Conservation (phyloP, 2,888 invertebrate genomes). For the Cotesia congregata region DNA sequence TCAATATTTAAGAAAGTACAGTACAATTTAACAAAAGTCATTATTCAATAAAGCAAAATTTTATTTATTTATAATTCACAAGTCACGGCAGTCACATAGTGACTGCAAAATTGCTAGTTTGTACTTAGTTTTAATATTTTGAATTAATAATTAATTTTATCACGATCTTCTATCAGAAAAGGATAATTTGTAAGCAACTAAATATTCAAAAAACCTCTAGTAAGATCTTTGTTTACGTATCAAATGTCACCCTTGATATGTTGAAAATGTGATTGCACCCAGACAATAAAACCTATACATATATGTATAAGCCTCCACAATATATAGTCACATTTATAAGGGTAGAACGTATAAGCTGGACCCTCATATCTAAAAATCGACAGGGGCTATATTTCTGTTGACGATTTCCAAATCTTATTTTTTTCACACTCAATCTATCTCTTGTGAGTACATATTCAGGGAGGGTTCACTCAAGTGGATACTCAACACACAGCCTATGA, state of each 20-base stretch:
- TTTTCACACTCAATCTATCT: constrained; percentile 15
- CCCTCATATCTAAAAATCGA: constrained; percentile 46
- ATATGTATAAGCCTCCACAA: constrained; percentile 16
- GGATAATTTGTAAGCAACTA: not conserved
- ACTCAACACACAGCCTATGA: constrained; percentile 20
- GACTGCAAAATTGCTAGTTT: too few relatives aligned
- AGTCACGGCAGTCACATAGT: too few relatives aligned
- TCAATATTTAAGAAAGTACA: too few relatives aligned
- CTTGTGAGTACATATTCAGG: not conserved
- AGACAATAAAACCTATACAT: not conserved
- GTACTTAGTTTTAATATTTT: too few relatives aligned
- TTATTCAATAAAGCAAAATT: too few relatives aligned
- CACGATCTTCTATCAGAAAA: too few relatives aligned
- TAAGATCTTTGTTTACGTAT: not conserved
- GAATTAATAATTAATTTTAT: too few relatives aligned
- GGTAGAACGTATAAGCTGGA: constrained; percentile 4
- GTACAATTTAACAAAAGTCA: too few relatives aligned
- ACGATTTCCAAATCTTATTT: constrained; percentile 47
- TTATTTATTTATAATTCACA: too few relatives aligned
- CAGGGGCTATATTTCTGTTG: constrained; percentile 44
- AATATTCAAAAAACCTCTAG: not conserved
- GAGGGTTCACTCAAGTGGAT: constrained; percentile 14
- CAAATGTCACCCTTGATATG: not conserved
- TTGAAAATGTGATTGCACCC: not conserved
- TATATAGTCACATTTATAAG: constrained; percentile 11